Percentiles rank a stretch among this genome's conserved stretches.
Conservation (phyloP, 1,140 invertebrate species). For the Archegozetes longisetosus region DNA sequence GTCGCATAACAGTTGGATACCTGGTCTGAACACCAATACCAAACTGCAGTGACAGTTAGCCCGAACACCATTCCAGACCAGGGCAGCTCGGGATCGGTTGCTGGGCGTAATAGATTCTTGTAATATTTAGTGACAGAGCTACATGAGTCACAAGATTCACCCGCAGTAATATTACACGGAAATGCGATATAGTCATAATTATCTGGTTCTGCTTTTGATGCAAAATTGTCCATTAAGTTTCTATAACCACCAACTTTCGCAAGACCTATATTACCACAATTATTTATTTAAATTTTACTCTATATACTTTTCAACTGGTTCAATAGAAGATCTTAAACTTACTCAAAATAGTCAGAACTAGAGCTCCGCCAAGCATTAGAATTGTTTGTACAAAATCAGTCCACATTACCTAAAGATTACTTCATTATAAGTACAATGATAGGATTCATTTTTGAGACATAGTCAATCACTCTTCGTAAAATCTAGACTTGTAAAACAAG, state of each 20-base stretch:
- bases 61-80: constrained; percentile 29
- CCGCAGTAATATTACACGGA: background rate
- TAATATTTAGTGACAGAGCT: constrained; percentile 13
- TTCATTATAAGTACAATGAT: background rate
- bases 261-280: constrained; percentile 13
- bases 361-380: constrained; percentile 35
- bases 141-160: constrained; percentile 3
- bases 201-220: constrained; percentile 17
- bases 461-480: no score
- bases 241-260: constrained; percentile 33
- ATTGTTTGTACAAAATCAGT: constrained; percentile 38
- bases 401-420: constrained; percentile 27
- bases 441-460: no score
- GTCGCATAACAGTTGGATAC: constrained; percentile 24
- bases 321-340: background rate
- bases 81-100: constrained; percentile 26
- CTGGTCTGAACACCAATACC: constrained; percentile 41
- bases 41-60: constrained; percentile 33
- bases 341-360: background rate
- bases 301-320: background rate
- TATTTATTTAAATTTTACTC: background rate
- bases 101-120: constrained; percentile 22
- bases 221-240: constrained; percentile 30
- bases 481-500: no score
- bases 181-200: background rate